These are phyloP conservation scores for Macropodus opercularis DNA, from an alignment of 2,797 vertebrate genomes.

Conservation along the genomic window DNA sequence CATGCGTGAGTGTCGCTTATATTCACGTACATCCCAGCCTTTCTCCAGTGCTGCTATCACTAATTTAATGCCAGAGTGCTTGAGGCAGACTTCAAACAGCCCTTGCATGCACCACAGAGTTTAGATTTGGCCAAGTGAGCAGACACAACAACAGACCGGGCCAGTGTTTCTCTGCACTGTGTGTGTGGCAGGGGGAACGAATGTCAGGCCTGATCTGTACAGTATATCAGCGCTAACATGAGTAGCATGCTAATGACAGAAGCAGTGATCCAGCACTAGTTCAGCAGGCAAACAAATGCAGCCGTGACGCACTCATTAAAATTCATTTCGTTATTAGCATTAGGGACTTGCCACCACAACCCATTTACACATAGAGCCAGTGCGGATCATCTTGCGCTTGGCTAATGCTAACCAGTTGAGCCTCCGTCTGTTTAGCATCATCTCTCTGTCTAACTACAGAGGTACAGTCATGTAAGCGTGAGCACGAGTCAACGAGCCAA, in stretches of 20 bases:
- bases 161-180: conserved; percentile 21
- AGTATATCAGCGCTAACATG: conserved; percentile 38
- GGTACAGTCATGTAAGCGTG: too few relatives aligned
- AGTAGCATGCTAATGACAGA: conserved; percentile 53
- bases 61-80: conserved; percentile 62
- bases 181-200: conserved; percentile 15
- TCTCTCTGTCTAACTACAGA: conserved; percentile 34
- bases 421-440: conserved; percentile 34
- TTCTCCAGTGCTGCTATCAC: conserved; percentile 45
- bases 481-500: background rate
- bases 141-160: conserved; percentile 51
- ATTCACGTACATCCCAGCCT: conserved; percentile 28
- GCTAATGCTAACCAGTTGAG: conserved; percentile 38
- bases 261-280: conserved; percentile 50
- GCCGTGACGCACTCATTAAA: conserved; percentile 57
- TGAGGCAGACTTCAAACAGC: conserved; percentile 51
- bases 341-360: conserved; percentile 30
- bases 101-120: conserved; percentile 51
- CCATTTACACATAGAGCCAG: conserved; percentile 19
- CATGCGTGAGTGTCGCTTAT: conserved; percentile 35
- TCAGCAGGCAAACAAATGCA: conserved; percentile 49
- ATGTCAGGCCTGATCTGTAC: conserved; percentile 51
- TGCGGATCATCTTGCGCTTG: conserved; percentile 21
- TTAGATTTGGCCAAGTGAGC: conserved; percentile 59
- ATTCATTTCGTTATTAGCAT: conserved; percentile 53